Conservation (phyloP, 2,888 invertebrate species). For the Dryomyza anilis region DNA sequence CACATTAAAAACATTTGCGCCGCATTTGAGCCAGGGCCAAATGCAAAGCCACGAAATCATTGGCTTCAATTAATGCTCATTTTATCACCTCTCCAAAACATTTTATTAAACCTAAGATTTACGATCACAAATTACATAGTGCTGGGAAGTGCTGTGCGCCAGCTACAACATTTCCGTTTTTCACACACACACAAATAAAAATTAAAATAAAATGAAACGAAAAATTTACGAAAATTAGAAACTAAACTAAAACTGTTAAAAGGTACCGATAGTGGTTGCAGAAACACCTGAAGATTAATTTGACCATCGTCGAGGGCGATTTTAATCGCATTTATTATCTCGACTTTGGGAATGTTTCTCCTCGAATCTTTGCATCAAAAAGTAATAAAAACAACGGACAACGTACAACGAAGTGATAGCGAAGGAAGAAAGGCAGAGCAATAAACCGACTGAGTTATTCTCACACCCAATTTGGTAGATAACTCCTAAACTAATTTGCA, state of each 20-base stretch:
- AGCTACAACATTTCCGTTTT: constrained; percentile 53
- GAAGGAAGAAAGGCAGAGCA: constrained; percentile 37
- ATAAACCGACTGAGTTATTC: constrained; percentile 38
- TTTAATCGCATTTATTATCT: constrained; percentile 21
- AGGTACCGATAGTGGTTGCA: constrained; percentile 45
- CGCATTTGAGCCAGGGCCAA: not conserved
- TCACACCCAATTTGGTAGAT: constrained; percentile 49
- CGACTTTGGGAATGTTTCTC: not conserved
- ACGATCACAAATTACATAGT: constrained; percentile 53
- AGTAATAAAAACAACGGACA: constrained; percentile 4
- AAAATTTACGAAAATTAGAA: constrained; percentile 15
- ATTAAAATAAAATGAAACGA: not conserved
- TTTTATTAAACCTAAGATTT: constrained; percentile 42
- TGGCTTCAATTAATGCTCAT: constrained; percentile 26
- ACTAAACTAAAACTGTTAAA: constrained; percentile 42
- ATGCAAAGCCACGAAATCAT: constrained; percentile 12
- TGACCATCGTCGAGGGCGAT: not conserved
- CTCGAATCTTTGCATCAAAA: constrained; percentile 5
- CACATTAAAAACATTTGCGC: not conserved
- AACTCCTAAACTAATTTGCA: constrained; percentile 44
- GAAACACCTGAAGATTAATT: constrained; percentile 15
- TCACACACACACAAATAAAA: not conserved
- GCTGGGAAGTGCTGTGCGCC: too few relatives aligned
- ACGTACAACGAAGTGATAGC: not conserved
- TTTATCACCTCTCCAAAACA: constrained; percentile 30